Percentiles rank a stretch among this genome's conserved stretches.
Evolutionary conservation across 2,797 vertebrate species (phyloP).

Genomic region (Coracias cyanogaster): DNA sequence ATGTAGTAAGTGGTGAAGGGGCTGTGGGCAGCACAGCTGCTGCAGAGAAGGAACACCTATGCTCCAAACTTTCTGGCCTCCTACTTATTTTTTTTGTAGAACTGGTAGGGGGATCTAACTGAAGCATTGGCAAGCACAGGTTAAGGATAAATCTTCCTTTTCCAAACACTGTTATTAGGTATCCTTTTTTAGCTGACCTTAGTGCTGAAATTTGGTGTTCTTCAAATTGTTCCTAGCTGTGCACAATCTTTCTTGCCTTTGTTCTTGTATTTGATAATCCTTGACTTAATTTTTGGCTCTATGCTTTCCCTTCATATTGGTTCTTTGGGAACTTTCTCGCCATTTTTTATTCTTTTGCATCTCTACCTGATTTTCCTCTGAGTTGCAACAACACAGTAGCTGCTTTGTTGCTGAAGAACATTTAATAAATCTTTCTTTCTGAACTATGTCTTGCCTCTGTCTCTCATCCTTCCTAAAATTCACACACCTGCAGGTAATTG

Average conservation of each 20-base stretch:
- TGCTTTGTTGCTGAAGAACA: not conserved
- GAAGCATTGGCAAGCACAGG: not conserved
- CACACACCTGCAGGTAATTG: not conserved
- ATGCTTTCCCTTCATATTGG: not conserved
- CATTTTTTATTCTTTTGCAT: not conserved
- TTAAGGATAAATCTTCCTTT: not conserved
- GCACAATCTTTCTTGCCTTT: not conserved
- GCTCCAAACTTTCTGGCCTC: not conserved
- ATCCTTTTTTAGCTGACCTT: not conserved
- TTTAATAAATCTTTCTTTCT: not conserved
- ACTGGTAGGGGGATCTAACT: not conserved
- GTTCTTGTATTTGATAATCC: not conserved
- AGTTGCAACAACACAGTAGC: not conserved
- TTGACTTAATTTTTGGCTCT: not conserved
- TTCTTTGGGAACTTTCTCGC: no score
- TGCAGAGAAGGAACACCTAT: not conserved
- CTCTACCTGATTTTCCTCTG: not conserved
- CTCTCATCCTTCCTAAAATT: not conserved
- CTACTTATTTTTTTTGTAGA: not conserved
- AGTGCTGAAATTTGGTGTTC: not conserved
- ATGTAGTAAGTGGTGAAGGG: not conserved
- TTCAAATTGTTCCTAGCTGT: not conserved
- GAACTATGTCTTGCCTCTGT: not conserved
- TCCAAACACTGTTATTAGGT: not conserved
- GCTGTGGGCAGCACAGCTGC: not conserved